These are phyloP conservation scores for Magallana nippona DNA, from an alignment of 2,888 invertebrate species.

Conservation along the genomic window DNA sequence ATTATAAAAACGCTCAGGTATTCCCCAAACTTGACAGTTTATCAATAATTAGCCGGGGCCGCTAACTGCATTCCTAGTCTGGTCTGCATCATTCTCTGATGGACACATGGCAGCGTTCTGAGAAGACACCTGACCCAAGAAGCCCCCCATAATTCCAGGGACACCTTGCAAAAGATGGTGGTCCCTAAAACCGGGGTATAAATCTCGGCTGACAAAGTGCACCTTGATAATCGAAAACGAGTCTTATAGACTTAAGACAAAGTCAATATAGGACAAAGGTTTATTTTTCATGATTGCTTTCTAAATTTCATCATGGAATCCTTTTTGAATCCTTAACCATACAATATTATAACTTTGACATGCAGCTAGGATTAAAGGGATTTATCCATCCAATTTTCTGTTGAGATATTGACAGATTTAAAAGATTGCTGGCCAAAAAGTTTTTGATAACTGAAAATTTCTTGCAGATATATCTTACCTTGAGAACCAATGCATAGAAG, in stretches of 20 bases:
- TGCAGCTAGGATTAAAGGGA: conserved; percentile 24
- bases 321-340: conserved; percentile 15
- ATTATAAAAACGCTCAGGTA: neutral
- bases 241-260: conserved; percentile 12
- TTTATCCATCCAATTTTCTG: conserved; percentile 10
- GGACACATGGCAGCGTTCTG: neutral
- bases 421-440: conserved; percentile 3
- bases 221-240: conserved; percentile 22
- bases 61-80: neutral
- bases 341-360: conserved; percentile 37
- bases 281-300: conserved; percentile 35
- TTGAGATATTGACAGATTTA: conserved; percentile 21
- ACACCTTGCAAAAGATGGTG: neutral
- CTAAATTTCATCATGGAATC: conserved; percentile 28
- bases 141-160: neutral
- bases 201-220: conserved; percentile 22
- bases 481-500: neutral
- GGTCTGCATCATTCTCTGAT: neutral
- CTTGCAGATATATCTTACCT: neutral
- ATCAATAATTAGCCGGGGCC: conserved; percentile 17
- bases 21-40: neutral
- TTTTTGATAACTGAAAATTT: conserved; percentile 7
- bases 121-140: neutral
- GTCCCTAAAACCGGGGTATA: conserved; percentile 1
- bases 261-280: conserved; percentile 29